Evolutionary conservation across 2,888 invertebrate species (phyloP).

Genomic region (Eupithecia subumbrata): DNA sequence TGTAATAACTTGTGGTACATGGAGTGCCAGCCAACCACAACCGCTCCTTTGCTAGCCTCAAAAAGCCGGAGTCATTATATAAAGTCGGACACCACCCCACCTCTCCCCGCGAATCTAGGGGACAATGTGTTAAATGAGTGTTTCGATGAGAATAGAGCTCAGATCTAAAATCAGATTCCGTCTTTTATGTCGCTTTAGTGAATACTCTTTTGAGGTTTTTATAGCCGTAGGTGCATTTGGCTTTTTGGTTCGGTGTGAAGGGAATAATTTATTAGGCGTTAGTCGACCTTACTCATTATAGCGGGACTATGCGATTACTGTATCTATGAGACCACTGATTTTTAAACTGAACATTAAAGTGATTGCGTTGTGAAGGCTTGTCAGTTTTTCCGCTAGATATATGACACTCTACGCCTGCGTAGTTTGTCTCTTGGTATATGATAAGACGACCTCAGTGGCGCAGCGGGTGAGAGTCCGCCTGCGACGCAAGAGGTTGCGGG

Average conservation of each 20-base stretch:
- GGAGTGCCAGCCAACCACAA: background rate
- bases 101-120: conserved; percentile 35
- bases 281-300: background rate
- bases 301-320: background rate
- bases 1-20: background rate
- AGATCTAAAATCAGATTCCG: conserved; percentile 57
- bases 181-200: conserved; percentile 43
- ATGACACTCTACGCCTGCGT: no score
- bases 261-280: background rate
- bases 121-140: conserved; percentile 63
- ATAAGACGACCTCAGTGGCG: no score
- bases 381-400: background rate
- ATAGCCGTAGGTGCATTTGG: background rate
- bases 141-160: conserved; percentile 49
- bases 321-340: background rate
- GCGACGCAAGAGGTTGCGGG: no score
- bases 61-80: conserved; percentile 16
- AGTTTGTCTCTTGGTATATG: no score
- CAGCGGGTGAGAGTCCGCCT: no score
- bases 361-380: background rate
- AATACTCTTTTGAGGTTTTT: conserved; percentile 23
- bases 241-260: background rate
- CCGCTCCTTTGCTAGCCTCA: background rate
- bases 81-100: background rate
- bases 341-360: background rate